Conservation (phyloP, 2,113 vertebrate species). For the Triplophysa siluroides region DNA sequence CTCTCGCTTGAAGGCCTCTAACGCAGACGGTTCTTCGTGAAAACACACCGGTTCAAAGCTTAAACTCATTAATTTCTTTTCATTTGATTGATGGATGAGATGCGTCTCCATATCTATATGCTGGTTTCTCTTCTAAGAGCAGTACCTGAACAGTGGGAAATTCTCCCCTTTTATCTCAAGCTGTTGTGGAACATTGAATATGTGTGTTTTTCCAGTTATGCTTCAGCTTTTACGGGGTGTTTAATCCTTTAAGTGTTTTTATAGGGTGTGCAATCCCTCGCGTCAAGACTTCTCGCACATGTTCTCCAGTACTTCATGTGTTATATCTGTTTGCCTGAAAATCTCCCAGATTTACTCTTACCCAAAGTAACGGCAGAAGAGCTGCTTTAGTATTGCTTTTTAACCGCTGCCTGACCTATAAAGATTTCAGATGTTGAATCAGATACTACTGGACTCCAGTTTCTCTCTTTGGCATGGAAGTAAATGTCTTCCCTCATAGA, state of each 20-base stretch:
- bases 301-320: background rate
- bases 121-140: background rate
- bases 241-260: conserved; percentile 35
- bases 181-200: background rate
- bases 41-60: conserved; percentile 25
- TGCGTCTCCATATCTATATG: background rate
- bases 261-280: conserved; percentile 7
- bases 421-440: background rate
- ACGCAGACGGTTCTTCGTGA: background rate
- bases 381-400: background rate
- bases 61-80: conserved; percentile 33
- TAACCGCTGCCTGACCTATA: background rate
- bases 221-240: background rate
- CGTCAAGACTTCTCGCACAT: background rate
- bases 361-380: conserved; percentile 6
- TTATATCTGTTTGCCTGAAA: conserved; percentile 4
- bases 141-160: background rate
- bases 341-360: background rate
- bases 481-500: conserved; percentile 23
- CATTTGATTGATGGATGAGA: conserved; percentile 17
- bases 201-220: background rate
- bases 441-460: background rate
- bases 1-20: background rate
- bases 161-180: background rate
- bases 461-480: background rate